phyloP scores from a whole-genome alignment of 2,797 vertebrate genomes.

The Streptopelia turtur region DNA sequence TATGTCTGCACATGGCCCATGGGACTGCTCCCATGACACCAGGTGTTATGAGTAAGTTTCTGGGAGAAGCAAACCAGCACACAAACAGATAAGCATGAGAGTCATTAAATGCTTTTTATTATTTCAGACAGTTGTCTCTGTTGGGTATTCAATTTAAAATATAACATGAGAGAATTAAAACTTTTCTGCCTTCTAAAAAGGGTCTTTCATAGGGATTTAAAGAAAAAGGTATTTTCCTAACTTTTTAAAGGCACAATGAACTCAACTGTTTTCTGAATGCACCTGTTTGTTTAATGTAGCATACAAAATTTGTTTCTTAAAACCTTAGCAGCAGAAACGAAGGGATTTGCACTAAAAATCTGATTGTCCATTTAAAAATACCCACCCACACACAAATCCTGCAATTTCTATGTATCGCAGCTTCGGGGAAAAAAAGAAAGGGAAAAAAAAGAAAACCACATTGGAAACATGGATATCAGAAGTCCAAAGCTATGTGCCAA shows the following conservation, averaged over 20 bases:
- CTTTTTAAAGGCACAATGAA: not conserved
- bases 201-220: not conserved
- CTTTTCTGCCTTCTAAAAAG: not conserved
- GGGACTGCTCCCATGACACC: not conserved
- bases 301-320: not conserved
- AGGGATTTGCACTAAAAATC: not conserved
- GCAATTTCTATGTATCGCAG: not conserved
- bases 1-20: fast-evolving
- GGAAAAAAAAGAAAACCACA: too few relatives aligned
- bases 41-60: not conserved
- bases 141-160: not conserved
- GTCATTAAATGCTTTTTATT: not conserved
- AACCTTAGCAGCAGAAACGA: not conserved
- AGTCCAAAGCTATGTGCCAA: not conserved
- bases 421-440: not conserved
- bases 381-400: not conserved
- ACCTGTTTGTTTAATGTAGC: not conserved
- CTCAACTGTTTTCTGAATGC: not conserved
- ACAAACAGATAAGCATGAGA: not conserved
- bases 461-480: not conserved
- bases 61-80: slow-evolving; percentile 8
- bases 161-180: not conserved
- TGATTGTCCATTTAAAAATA: not conserved
- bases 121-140: not conserved
- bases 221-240: not conserved